These are phyloP conservation scores for Lagria hirta DNA, from an alignment of 2,888 invertebrate genomes.

Conservation along the genomic window DNA sequence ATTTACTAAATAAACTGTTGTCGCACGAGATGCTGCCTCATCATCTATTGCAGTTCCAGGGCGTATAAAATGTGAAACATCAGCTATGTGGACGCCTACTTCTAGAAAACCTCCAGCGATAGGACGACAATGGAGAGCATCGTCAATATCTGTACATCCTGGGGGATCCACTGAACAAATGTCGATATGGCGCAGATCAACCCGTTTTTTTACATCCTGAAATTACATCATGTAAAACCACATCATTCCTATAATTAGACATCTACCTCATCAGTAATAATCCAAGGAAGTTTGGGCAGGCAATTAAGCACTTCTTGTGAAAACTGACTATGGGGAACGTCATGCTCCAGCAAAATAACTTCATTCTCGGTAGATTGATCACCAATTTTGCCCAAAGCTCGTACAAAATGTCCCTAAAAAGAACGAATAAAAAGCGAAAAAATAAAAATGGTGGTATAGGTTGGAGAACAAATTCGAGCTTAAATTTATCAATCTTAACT, in stretches of 20 bases:
- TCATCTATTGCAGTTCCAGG: constrained; percentile 89
- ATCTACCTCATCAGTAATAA: constrained; percentile 76
- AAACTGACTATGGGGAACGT: constrained; percentile 94
- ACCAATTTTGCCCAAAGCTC: constrained; percentile 88
- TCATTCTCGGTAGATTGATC: constrained; percentile 96
- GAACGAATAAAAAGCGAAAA: constrained; percentile 13
- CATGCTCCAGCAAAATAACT: constrained; percentile 92
- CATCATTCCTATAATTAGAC: not conserved
- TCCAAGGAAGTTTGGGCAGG: constrained; percentile 87
- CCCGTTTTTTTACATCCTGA: constrained; percentile 75
- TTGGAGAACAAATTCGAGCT: no score
- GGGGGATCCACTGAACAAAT: constrained; percentile 98
- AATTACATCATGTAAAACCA: no score
- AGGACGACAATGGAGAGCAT: constrained; percentile 87
- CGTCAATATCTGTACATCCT: constrained; percentile 98
- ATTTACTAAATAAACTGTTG: constrained; percentile 95
- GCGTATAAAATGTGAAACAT: constrained; percentile 95
- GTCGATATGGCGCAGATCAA: constrained; percentile 80
- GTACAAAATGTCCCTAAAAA: constrained; percentile 85
- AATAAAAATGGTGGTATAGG: no score
- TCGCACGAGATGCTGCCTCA: constrained; percentile 91
- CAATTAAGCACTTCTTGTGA: constrained; percentile 92
- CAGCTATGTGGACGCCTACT: constrained; percentile 98
- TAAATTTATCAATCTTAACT: no score
- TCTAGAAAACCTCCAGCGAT: constrained; percentile 74